phyloP scores from a whole-genome alignment of 2,888 invertebrate species.

The Deilephila elpenor region DNA sequence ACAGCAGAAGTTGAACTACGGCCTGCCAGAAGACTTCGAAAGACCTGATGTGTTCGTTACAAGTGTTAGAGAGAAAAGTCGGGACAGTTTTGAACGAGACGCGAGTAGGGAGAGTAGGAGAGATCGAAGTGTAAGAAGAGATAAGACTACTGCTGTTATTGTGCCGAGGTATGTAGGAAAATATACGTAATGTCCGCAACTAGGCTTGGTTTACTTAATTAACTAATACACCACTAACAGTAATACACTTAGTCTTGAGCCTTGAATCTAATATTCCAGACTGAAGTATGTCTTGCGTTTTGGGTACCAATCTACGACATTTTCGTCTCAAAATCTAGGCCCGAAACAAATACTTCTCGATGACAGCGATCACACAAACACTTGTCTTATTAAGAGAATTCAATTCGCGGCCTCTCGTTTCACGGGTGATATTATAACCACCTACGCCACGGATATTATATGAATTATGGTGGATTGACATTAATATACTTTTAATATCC shows the following conservation, averaged over 20 bases:
- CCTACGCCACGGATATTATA: too few relatives aligned
- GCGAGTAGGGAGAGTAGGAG: slow-evolving; percentile 67
- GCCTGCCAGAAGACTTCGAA: slow-evolving; percentile 63
- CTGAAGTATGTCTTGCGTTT: too few relatives aligned
- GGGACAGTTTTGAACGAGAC: slow-evolving; percentile 68
- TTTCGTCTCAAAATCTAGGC: too few relatives aligned
- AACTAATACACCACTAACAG: too few relatives aligned
- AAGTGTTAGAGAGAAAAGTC: slow-evolving; percentile 69
- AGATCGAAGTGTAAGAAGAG: slow-evolving; percentile 62
- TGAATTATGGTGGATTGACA: too few relatives aligned
- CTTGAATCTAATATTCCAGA: too few relatives aligned
- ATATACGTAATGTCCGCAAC: too few relatives aligned
- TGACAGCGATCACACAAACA: background rate
- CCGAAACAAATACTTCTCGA: background rate
- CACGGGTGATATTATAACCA: too few relatives aligned
- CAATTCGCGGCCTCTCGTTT: background rate
- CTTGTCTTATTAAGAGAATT: background rate
- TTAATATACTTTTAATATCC: too few relatives aligned
- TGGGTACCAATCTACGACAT: too few relatives aligned
- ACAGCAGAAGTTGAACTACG: slow-evolving; percentile 85
- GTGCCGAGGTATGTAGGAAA: slow-evolving; percentile 71
- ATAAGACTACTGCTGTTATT: slow-evolving; percentile 80
- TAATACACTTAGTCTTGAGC: too few relatives aligned
- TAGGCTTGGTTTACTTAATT: background rate
- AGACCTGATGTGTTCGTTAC: slow-evolving; percentile 76